phyloP scores from a whole-genome alignment of 2,113 vertebrate genomes.

The Hypanus sabinus region DNA sequence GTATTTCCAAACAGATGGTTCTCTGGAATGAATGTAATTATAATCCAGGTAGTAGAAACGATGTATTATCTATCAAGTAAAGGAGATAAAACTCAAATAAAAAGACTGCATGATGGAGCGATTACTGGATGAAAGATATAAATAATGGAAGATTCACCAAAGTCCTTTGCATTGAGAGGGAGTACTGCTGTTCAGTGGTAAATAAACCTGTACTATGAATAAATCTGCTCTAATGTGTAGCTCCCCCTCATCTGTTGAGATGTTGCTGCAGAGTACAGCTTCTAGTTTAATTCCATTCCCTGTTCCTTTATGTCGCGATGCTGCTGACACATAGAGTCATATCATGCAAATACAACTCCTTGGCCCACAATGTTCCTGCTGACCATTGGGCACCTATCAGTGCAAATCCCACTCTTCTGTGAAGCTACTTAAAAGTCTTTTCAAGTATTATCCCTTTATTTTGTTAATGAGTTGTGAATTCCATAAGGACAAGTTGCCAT shows the following conservation, averaged over 20 bases:
- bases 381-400: too few relatives aligned
- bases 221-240: too few relatives aligned
- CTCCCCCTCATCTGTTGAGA: not conserved
- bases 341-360: too few relatives aligned
- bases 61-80: not conserved
- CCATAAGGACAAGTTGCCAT: too few relatives aligned
- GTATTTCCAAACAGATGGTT: not conserved
- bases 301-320: not conserved
- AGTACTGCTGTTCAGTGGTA: not conserved
- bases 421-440: too few relatives aligned
- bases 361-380: not conserved
- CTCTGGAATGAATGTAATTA: not conserved
- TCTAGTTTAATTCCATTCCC: not conserved
- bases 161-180: not conserved
- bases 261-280: not conserved
- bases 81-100: not conserved
- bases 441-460: too few relatives aligned
- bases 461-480: too few relatives aligned
- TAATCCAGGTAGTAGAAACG: not conserved
- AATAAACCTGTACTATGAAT: not conserved
- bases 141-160: not conserved
- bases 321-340: not conserved
- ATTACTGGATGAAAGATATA: not conserved
- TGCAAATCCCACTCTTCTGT: too few relatives aligned
- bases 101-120: not conserved